Percentiles rank a stretch among this genome's conserved stretches.
Evolutionary conservation across 2,888 invertebrate genomes (phyloP).

Genomic region (Torymus aiolomorphi): DNA sequence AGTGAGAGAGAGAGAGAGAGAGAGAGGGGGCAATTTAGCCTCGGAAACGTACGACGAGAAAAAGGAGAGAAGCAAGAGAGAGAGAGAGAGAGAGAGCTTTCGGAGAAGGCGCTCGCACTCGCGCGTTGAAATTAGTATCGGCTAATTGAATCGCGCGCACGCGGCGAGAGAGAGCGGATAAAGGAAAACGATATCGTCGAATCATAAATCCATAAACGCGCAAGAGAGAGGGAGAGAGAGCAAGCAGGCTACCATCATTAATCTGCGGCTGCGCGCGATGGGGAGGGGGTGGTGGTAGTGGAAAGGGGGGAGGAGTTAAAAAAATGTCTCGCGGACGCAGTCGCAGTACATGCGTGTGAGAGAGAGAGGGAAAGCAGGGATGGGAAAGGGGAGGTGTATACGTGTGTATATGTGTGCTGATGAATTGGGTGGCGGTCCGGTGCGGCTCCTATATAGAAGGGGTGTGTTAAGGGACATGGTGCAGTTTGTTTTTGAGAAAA

Average conservation of each 20-base stretch:
- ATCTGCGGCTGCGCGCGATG: constrained; percentile 2
- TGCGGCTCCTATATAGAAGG: too few species aligned
- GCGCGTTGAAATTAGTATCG: constrained; percentile 48
- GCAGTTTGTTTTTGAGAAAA: too few species aligned
- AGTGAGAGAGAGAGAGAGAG: background rate
- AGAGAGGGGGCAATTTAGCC: constrained; percentile 41
- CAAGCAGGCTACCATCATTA: constrained; percentile 35
- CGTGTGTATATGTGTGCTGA: too few species aligned
- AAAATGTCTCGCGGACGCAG: constrained; percentile 14
- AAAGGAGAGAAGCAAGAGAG: background rate
- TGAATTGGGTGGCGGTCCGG: too few species aligned
- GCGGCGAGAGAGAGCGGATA: background rate
- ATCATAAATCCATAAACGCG: constrained; percentile 55
- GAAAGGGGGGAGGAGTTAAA: constrained; percentile 23
- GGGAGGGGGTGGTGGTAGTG: too few species aligned
- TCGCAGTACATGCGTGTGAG: too few species aligned
- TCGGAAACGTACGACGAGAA: constrained; percentile 26
- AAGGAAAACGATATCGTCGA: constrained; percentile 45
- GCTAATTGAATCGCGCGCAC: constrained; percentile 54
- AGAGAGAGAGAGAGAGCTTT: background rate
- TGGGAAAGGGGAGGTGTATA: too few species aligned
- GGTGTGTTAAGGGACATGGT: too few species aligned
- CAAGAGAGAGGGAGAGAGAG: background rate
- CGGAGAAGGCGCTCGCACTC: background rate
- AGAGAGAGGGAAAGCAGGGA: too few species aligned